Percentiles rank a stretch among this genome's conserved stretches.
phyloP scores from a whole-genome alignment of 1,140 invertebrate genomes.

The Nasonia longicornis region DNA sequence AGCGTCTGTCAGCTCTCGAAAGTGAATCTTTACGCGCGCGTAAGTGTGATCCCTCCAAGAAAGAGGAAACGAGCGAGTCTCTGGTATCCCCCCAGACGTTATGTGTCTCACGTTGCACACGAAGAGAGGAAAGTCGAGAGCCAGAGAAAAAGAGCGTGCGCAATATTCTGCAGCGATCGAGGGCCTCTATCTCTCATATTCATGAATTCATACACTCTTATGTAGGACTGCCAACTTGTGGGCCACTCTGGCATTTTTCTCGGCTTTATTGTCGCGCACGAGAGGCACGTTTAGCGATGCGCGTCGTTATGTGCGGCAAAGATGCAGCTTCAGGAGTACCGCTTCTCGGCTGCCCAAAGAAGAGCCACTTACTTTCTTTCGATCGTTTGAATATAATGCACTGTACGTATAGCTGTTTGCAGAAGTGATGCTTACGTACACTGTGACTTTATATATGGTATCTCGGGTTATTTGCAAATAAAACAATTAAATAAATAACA shows the following conservation, averaged over 20 bases:
- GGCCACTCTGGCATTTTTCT: background rate
- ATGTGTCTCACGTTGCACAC: constrained; percentile 3
- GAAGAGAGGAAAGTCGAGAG: background rate
- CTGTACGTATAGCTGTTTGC: too few relatives aligned
- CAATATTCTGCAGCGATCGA: too few relatives aligned
- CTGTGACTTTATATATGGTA: too few relatives aligned
- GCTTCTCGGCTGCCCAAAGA: too few relatives aligned
- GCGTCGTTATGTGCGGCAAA: too few relatives aligned
- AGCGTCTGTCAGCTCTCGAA: background rate
- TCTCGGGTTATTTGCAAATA: too few relatives aligned
- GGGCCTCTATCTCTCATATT: background rate
- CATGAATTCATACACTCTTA: background rate
- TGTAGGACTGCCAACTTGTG: background rate
- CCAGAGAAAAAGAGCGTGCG: background rate
- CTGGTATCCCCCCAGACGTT: constrained; percentile 1
- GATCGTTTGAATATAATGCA: too few relatives aligned
- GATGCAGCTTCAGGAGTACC: too few relatives aligned
- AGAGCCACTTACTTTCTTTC: too few relatives aligned
- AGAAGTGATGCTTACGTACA: too few relatives aligned
- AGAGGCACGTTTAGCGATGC: too few relatives aligned
- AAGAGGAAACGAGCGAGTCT: constrained; percentile 1
- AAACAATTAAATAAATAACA: too few relatives aligned
- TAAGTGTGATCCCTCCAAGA: background rate
- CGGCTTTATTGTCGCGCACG: background rate
- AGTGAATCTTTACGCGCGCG: background rate